phyloP scores from a whole-genome alignment of 2,113 vertebrate species.

The Solea senegalensis region DNA sequence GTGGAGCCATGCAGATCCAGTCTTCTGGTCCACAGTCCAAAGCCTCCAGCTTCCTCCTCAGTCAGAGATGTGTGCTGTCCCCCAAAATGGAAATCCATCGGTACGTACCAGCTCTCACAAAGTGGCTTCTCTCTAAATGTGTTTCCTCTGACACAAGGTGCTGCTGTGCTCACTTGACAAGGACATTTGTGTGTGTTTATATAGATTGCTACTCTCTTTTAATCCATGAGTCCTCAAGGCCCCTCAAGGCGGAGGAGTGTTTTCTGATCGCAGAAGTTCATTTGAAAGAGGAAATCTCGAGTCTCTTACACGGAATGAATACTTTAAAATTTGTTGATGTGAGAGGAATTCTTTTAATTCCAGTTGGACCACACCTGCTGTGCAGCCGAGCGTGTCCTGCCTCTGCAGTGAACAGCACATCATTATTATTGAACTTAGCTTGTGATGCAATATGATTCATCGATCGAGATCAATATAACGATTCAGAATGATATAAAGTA shows the following conservation, averaged over 20 bases:
- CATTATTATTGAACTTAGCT: not conserved
- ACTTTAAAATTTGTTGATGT: not conserved
- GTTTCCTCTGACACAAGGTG: not conserved
- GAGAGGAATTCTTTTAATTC: not conserved
- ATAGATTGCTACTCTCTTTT: not conserved
- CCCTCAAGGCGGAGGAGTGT: not conserved
- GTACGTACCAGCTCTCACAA: constrained; percentile 59
- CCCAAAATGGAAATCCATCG: constrained; percentile 73
- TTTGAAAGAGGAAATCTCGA: not conserved
- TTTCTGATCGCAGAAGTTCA: not conserved
- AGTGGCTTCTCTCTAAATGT: not conserved
- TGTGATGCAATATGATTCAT: too few relatives aligned
- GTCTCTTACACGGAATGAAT: not conserved
- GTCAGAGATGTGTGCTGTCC: constrained; percentile 61
- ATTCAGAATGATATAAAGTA: too few relatives aligned
- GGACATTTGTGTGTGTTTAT: not conserved
- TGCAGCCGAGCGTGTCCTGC: not conserved
- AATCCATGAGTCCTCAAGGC: not conserved
- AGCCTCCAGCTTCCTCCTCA: constrained; percentile 54
- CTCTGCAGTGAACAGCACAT: not conserved
- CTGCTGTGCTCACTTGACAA: not conserved
- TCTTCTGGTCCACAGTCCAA: constrained; percentile 48
- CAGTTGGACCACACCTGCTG: not conserved
- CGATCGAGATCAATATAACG: too few relatives aligned
- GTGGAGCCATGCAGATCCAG: constrained; percentile 67